These are phyloP conservation scores for Calosoma granatense DNA, from an alignment of 1,140 invertebrate genomes.

Conservation along the genomic window DNA sequence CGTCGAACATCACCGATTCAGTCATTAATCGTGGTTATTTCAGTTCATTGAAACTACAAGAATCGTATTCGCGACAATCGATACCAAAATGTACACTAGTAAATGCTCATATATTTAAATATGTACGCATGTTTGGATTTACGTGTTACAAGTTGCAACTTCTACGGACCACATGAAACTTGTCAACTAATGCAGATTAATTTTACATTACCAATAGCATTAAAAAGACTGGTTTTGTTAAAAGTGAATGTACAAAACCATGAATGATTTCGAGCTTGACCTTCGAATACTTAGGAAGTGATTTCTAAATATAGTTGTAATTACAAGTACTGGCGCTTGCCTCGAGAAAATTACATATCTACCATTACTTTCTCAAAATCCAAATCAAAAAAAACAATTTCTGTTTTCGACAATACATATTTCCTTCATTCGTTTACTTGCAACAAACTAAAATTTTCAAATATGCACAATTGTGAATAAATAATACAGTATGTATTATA, in stretches of 20 bases:
- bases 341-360: too few relatives aligned
- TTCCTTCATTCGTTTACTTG: too few relatives aligned
- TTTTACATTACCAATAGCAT: background rate
- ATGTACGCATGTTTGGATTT: too few relatives aligned
- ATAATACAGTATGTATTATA: too few relatives aligned
- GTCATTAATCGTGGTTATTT: background rate
- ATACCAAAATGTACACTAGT: background rate
- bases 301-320: constrained; percentile 1
- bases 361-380: too few relatives aligned
- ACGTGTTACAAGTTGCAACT: too few relatives aligned
- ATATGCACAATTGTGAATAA: constrained; percentile 9
- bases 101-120: too few relatives aligned
- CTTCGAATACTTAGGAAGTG: constrained; percentile 3
- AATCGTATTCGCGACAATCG: background rate
- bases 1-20: background rate
- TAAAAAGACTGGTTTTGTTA: background rate
- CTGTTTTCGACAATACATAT: too few relatives aligned
- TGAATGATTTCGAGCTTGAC: constrained; percentile 6
- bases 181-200: constrained; percentile 6
- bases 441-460: background rate
- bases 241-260: constrained; percentile 4
- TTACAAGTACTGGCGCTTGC: too few relatives aligned
- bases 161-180: background rate
- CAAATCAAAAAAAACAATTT: too few relatives aligned
- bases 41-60: constrained; percentile 5